phyloP scores from a whole-genome alignment of 2,797 vertebrate genomes.

The Arnoldichthys spilopterus region DNA sequence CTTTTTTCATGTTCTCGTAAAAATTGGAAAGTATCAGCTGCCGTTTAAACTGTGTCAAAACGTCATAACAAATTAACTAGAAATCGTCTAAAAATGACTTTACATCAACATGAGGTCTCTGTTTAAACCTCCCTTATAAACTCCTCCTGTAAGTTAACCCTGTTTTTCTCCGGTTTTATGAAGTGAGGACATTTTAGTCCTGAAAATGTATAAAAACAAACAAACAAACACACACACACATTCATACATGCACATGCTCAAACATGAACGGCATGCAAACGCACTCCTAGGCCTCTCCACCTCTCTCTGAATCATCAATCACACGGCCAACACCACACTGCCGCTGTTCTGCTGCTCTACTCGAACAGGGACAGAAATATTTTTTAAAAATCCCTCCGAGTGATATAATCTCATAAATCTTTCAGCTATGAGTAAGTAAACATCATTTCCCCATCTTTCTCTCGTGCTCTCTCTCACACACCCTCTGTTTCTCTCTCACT shows the following conservation, averaged over 20 bases:
- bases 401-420: conserved; percentile 13
- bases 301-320: conserved; percentile 47
- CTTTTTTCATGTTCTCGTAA: too few species aligned
- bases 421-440: conserved; percentile 9
- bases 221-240: not conserved
- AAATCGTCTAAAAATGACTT: too few species aligned
- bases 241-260: conserved; percentile 29
- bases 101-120: too few species aligned
- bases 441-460: not conserved
- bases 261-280: conserved; percentile 45
- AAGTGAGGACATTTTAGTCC: too few species aligned
- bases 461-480: not conserved
- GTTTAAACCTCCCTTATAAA: too few species aligned
- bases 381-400: conserved; percentile 9
- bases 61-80: too few species aligned
- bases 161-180: too few species aligned
- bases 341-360: not conserved
- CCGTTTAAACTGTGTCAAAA: too few species aligned
- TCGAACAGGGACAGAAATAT: not conserved
- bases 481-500: not conserved
- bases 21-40: too few species aligned
- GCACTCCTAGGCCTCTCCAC: conserved; percentile 10
- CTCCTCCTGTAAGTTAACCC: too few species aligned
- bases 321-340: not conserved
- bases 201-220: too few species aligned